Percentiles rank a stretch among this genome's conserved stretches.
phyloP scores from a whole-genome alignment of 2,113 vertebrate genomes.

The Jaculus jaculus region DNA sequence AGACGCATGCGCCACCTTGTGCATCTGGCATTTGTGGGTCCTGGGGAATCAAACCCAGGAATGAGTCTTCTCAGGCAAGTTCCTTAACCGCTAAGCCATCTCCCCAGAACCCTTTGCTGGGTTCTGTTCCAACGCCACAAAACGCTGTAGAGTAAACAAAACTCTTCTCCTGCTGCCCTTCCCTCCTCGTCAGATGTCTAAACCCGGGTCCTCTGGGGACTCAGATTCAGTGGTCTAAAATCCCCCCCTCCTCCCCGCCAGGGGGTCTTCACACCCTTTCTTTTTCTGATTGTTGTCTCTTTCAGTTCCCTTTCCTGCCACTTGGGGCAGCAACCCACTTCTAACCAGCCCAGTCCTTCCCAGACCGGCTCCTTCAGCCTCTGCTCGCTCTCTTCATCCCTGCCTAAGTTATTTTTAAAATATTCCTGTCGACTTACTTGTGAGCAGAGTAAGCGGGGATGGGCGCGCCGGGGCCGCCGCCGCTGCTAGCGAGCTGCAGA shows the following conservation, averaged over 20 bases:
- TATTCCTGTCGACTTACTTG: no score
- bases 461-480: no score
- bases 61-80: no score
- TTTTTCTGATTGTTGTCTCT: background rate
- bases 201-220: background rate
- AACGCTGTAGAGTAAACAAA: rapidly evolving
- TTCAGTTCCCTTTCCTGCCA: background rate
- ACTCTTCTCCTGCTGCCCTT: background rate
- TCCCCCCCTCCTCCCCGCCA: background rate
- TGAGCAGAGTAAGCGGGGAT: no score
- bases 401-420: background rate
- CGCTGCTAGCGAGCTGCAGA: no score
- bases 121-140: background rate
- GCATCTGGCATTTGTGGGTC: no score
- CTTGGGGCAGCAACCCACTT: background rate
- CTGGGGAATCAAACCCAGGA: no score
- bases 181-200: background rate
- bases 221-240: background rate
- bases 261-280: background rate
- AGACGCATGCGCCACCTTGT: no score
- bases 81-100: no score
- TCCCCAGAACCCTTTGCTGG: background rate
- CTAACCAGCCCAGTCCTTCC: background rate
- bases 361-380: background rate
- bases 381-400: background rate